A percentile compares a stretch with the other conserved stretches of the same genome.
phyloP scores from a whole-genome alignment of 2,113 vertebrate genomes.

The Dendropsophus ebraccatus region DNA sequence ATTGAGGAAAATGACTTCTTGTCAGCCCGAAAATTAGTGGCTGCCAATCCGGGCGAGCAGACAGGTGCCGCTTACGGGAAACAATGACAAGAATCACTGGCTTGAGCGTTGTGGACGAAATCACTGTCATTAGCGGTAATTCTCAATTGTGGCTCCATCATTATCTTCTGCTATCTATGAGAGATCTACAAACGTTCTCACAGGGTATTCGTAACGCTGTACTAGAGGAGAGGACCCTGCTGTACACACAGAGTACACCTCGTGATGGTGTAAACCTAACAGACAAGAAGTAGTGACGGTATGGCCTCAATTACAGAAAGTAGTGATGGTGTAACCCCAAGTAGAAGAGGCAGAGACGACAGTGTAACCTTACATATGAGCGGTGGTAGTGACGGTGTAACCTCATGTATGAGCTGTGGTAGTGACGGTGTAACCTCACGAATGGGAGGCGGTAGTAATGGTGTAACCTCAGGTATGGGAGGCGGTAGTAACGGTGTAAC shows the following conservation, averaged over 20 bases:
- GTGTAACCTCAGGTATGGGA: background rate
- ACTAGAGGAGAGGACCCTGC: background rate
- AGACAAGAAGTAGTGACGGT: background rate
- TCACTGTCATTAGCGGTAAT: constrained; percentile 39
- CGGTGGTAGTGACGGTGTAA: background rate
- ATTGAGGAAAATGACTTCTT: constrained; percentile 41
- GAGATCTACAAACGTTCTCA: background rate
- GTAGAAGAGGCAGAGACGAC: too few relatives aligned
- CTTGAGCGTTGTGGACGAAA: background rate
- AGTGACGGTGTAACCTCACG: background rate
- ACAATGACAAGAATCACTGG: background rate
- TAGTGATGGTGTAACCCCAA: too few relatives aligned
- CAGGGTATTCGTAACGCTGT: background rate
- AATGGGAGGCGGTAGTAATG: too few relatives aligned
- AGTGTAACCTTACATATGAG: background rate
- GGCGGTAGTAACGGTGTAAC: background rate
- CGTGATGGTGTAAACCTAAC: background rate
- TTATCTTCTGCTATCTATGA: background rate
- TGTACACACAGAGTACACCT: background rate
- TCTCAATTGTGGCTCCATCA: background rate
- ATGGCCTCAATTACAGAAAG: background rate
- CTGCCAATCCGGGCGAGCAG: constrained; percentile 32
- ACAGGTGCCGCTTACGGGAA: constrained; percentile 31
- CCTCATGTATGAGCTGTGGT: background rate
- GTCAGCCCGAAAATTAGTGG: constrained; percentile 41